Evolutionary conservation across 2,797 vertebrate genomes (phyloP), one percentile per base, ranked within the genome.

Genomic region (Liasis olivaceus): DNA sequence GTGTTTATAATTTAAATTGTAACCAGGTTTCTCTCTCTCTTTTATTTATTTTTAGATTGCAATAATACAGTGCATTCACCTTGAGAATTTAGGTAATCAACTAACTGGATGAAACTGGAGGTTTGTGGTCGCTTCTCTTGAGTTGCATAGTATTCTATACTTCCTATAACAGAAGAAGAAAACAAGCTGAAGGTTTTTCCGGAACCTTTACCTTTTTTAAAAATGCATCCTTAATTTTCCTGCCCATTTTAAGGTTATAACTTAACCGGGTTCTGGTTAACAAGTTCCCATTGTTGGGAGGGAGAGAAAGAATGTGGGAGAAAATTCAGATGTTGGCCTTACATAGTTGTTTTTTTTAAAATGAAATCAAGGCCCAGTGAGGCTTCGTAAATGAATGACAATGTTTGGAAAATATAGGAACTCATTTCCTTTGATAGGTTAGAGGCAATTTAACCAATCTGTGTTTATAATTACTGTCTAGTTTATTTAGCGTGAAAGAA

Each of bases 381-480:
- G 96, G 97, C 97, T 98, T 98, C 97, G 98, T 98, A 98, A 98
- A 98, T 98, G 98, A 98, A 98, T 98, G 98, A 98, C 97, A 98
- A 94, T 98, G 98, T 98, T 98, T 98, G 97, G 98, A 97, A 97
- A 98, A 98, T 96, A 98, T 97, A 97, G 97, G 96, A 97, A 96
- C 97, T 98, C 97, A 97, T 97, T 98, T 98, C 97, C 98, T 98
- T 98, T 98, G 97, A 98, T 97, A 97, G 97, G 97, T 97, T 97
- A 95, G 96, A 97, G 95, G 95, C 97, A 98, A 98, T 97, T 97
- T 96, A 96, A 97, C 96, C 98, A 95, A 97, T 97, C 98, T 98
- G 96, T 98, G 98, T 98, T 98, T 98, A 98, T 98, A 98, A 98
- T 98, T 97, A 98, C 97, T 97, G 98, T 97, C 97, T 97, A 96